Conservation (phyloP, 2,113 vertebrate genomes). For the Phyllostomus hastatus region DNA sequence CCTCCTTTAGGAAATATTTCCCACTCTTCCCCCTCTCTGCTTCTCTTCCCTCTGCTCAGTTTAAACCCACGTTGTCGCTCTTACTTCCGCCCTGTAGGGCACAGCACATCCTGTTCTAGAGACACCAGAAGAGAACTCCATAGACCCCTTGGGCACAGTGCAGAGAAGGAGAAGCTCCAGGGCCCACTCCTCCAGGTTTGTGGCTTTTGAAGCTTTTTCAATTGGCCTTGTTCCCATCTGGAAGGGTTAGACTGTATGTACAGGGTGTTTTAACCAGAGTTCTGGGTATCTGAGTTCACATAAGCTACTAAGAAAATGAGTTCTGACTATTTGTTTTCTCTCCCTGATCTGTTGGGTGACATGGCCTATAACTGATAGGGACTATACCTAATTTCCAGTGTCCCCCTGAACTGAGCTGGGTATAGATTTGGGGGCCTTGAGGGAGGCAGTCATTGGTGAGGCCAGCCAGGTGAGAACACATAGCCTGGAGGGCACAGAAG, state of each 20-base stretch:
- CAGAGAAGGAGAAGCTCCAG: not conserved
- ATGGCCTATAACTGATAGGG: not conserved
- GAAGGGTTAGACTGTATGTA: not conserved
- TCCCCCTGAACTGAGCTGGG: not conserved
- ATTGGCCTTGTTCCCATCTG: not conserved
- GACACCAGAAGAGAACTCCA: not conserved
- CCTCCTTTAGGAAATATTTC: not conserved
- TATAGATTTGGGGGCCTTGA: not conserved
- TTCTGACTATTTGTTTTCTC: not conserved
- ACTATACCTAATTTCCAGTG: not conserved
- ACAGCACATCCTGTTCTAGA: not conserved
- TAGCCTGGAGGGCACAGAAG: not conserved
- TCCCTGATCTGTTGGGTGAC: not conserved
- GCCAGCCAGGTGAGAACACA: not conserved
- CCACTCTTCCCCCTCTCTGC: not conserved
- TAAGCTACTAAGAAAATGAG: not conserved
- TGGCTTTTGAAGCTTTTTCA: not conserved
- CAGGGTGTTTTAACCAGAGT: not conserved
- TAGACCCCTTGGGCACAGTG: not conserved
- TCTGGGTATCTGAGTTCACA: not conserved
- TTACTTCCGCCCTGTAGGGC: not conserved
- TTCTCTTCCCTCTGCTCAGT: not conserved
- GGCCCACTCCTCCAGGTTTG: not conserved
- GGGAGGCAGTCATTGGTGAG: not conserved
- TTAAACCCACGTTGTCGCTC: not conserved